Evolutionary conservation across 1,140 invertebrate species (phyloP), one percentile per base, ranked within the genome.

Genomic region (Lordiphosa clarofinis): DNA sequence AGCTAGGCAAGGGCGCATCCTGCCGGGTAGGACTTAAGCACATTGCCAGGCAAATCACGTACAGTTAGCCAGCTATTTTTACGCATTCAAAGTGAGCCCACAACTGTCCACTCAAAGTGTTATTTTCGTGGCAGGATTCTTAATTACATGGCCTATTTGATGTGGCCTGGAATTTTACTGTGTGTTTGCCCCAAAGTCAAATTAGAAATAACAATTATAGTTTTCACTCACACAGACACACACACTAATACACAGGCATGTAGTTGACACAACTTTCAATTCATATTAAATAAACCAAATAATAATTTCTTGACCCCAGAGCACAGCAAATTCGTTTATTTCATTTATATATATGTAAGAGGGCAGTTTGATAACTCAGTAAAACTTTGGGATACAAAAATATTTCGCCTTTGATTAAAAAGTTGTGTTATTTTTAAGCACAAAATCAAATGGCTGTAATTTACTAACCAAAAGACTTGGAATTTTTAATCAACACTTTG

Each of bases 281-380:
- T 78, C 78, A 82, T 82, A 82, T 73, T 78, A 82, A 82, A 82
- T 82, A 84, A 69, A 56, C 73, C 78, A 86, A 73, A 70, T 78
- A 73, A 70, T 84, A 64, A 76, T 67, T 78, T 78, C 55, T 58
- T 36, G 54, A 66, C 36, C 12, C 15, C 15, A 42, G 66, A 40
- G 44, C 68, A 59, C 15, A 50, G 67, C 38, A 56, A 42, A 57
- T 79, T 69, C 49, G 40, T 56, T 61, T 63, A 35, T 61, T 53
- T 48, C 68, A 67, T 73, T 79, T 70, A 36, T 46, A 56, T 46
- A 56, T 49, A 61, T 44, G 21, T 24, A 24, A 4, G 21, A 24
- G 21, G 21, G 21, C 21, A 4, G 21, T 6, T 24, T 24, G 4
- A 24, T 24, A 24, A 6, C 2, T 24, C 21, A 24, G 21, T 24